Conservation (phyloP, 2,113 vertebrate species). For the Maylandia zebra region DNA sequence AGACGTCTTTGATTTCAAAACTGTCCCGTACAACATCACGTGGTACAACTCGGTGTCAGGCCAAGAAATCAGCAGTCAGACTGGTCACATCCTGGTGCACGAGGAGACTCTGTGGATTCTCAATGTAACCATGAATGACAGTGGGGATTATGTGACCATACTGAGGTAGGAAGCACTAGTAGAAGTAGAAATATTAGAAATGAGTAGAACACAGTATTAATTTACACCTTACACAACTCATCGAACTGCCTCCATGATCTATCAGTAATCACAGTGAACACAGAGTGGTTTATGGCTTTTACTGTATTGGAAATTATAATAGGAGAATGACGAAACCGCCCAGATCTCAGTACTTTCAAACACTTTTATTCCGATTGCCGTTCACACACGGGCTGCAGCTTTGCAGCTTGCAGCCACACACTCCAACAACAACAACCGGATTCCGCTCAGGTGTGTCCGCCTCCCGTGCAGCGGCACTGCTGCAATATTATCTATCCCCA, state of each 20-base stretch:
- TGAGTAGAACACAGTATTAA: not conserved
- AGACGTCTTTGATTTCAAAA: not conserved
- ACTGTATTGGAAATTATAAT: not conserved
- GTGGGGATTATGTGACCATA: constrained; percentile 71
- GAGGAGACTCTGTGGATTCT: constrained; percentile 77
- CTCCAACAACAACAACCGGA: not conserved
- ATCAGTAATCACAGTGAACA: not conserved
- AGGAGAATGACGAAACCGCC: not conserved
- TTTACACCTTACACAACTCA: not conserved
- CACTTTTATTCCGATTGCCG: not conserved
- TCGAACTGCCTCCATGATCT: not conserved
- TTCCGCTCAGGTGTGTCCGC: not conserved
- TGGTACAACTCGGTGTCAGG: constrained; percentile 74
- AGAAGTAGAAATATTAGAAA: not conserved
- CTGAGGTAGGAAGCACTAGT: constrained; percentile 57
- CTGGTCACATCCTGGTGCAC: constrained; percentile 58
- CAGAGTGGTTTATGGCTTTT: not conserved
- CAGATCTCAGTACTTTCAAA: not conserved
- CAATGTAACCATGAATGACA: constrained; percentile 64
- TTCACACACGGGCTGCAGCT: not conserved
- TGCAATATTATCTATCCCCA: not conserved
- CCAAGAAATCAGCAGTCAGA: constrained; percentile 25
- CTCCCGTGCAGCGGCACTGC: not conserved
- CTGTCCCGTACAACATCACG: constrained; percentile 56
- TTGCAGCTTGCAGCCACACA: not conserved